Evolutionary conservation across 2,113 vertebrate species (phyloP).

Genomic region (Cryptomyrus ogoouensis): DNA sequence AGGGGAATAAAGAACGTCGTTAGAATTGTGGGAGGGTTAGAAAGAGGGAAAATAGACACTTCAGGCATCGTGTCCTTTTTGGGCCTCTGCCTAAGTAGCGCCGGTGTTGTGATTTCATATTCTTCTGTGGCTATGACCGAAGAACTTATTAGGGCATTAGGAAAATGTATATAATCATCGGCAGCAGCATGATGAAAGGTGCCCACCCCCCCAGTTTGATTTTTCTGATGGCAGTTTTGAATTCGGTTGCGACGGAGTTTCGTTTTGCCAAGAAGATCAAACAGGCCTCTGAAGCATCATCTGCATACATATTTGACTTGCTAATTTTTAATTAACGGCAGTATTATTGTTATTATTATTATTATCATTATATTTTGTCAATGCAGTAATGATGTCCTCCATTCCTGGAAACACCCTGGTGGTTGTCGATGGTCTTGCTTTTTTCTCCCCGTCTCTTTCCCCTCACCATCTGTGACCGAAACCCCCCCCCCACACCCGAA

Average conservation of each 20-base stretch:
- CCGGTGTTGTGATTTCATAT: background rate
- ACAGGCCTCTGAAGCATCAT: constrained; percentile 71
- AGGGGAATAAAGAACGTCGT: constrained; percentile 44
- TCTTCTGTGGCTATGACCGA: background rate
- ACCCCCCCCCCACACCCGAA: background rate
- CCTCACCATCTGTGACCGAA: constrained; percentile 36
- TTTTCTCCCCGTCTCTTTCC: background rate
- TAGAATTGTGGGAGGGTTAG: constrained; percentile 30
- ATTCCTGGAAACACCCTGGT: constrained; percentile 31
- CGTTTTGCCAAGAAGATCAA: constrained; percentile 81
- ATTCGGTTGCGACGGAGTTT: constrained; percentile 62
- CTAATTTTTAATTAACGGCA: constrained; percentile 61
- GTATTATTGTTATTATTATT: constrained; percentile 39
- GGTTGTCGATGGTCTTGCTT: background rate
- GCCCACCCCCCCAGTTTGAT: background rate
- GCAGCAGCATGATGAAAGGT: background rate
- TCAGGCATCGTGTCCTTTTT: background rate
- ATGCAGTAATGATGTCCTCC: constrained; percentile 52
- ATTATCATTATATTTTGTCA: constrained; percentile 56
- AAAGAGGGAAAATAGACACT: constrained; percentile 11
- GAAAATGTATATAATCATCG: background rate
- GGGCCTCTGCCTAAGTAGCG: background rate
- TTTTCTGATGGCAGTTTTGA: constrained; percentile 27
- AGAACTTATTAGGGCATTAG: background rate
- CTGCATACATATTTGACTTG: constrained; percentile 83